Conservation (phyloP, 1,140 invertebrate genomes). For the Drosophila pallidifrons region DNA sequence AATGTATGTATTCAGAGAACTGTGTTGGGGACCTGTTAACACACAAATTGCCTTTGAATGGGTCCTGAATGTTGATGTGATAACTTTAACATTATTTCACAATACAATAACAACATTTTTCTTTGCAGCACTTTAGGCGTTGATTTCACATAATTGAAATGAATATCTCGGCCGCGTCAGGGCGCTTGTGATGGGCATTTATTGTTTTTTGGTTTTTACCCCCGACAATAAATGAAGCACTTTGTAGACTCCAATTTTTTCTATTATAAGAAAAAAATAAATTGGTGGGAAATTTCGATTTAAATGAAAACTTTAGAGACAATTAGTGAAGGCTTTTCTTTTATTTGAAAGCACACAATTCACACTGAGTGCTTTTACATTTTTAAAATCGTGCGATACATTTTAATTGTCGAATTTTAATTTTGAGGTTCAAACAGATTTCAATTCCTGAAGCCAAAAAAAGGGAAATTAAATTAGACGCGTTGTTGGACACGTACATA, state of each 20-base stretch:
- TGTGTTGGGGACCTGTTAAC: constrained; percentile 48
- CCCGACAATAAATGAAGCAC: constrained; percentile 19
- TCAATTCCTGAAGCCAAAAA: neutral
- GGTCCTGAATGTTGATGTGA: constrained; percentile 41
- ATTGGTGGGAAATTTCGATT: constrained; percentile 45
- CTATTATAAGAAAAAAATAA: neutral
- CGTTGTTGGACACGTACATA: neutral
- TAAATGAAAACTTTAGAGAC: constrained; percentile 46
- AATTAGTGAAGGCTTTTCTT: constrained; percentile 24
- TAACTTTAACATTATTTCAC: constrained; percentile 40
- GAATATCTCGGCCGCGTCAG: constrained; percentile 41
- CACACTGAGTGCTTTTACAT: constrained; percentile 24
- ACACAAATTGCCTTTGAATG: constrained; percentile 41
- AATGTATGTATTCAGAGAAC: constrained; percentile 8
- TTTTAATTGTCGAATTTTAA: constrained; percentile 12
- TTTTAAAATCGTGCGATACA: constrained; percentile 6
- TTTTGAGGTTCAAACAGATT: neutral
- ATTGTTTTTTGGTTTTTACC: constrained; percentile 41
- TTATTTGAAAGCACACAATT: neutral
- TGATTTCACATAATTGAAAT: constrained; percentile 63
- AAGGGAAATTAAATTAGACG: neutral
- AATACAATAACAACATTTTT: constrained; percentile 44
- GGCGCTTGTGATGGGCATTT: constrained; percentile 25
- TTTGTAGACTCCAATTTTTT: constrained; percentile 21
- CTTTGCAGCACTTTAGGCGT: constrained; percentile 36